Percentiles rank a stretch among this genome's conserved stretches.
Evolutionary conservation across 1,140 invertebrate genomes (phyloP).

Genomic region (Helicorthomorpha holstii): DNA sequence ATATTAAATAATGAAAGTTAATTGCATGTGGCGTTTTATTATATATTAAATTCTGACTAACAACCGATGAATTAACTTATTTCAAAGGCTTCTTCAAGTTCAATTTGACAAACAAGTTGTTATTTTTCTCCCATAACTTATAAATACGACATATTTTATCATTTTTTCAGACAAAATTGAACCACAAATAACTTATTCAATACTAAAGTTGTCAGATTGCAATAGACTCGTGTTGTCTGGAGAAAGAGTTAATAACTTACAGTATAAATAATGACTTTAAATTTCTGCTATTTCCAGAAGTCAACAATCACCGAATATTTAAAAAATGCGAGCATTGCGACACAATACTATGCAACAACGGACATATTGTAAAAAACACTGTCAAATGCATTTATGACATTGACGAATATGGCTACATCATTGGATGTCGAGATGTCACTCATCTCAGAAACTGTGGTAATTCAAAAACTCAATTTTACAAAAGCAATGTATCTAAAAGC

Average conservation of each 20-base stretch:
- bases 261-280: no score
- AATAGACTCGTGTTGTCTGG: no score
- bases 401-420: slow-evolving; percentile 16
- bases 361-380: slow-evolving; percentile 12
- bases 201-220: background rate
- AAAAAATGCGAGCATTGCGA: background rate
- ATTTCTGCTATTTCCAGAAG: background rate
- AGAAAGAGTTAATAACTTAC: background rate
- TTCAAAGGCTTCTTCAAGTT: no score
- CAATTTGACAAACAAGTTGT: no score
- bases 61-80: no score
- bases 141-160: no score
- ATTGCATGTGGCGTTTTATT: no score
- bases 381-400: slow-evolving; percentile 17
- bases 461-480: background rate
- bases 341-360: slow-evolving; percentile 13
- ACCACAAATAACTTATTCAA: no score
- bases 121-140: no score
- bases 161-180: no score
- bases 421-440: slow-evolving; percentile 24
- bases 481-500: background rate
- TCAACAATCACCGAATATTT: background rate
- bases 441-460: slow-evolving; percentile 24
- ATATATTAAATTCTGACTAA: no score
- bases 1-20: no score